Percentiles rank a stretch among this genome's conserved stretches.
Conservation (phyloP, 2,113 vertebrate genomes). For the Pachycephala philippinensis region DNA sequence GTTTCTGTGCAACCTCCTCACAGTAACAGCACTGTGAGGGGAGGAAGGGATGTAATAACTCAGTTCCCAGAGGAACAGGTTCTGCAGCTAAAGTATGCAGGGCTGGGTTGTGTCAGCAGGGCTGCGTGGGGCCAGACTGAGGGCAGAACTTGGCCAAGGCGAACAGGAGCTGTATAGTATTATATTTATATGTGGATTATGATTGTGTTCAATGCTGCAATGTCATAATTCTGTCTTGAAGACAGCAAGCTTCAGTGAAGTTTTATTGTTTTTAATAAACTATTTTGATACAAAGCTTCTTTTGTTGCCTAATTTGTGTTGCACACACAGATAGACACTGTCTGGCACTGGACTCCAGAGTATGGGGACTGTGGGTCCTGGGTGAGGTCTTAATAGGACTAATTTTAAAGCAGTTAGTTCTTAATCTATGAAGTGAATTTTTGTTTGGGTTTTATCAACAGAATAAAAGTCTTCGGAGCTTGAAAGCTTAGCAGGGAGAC, state of each 20-base stretch:
- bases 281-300: conserved; percentile 72
- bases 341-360: not conserved
- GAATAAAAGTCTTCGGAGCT: not conserved
- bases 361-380: accelerated
- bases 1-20: not conserved
- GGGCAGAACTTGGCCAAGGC: not conserved
- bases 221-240: conserved; percentile 56
- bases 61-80: not conserved
- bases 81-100: not conserved
- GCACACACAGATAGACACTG: accelerated
- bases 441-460: not conserved
- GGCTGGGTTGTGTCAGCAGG: not conserved
- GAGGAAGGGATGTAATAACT: not conserved
- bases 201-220: conserved; percentile 17
- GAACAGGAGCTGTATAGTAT: conserved; percentile 13
- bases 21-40: not conserved
- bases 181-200: not conserved
- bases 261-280: conserved; percentile 75
- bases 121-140: not conserved
- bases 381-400: not conserved
- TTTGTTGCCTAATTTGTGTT: not conserved
- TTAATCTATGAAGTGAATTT: not conserved
- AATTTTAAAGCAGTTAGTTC: not conserved
- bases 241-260: conserved; percentile 71
- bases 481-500: not conserved